Percentiles rank a stretch among this genome's conserved stretches.
These are phyloP conservation scores for Catagonus wagneri DNA, from an alignment of 2,113 vertebrate species.

Conservation along the genomic window DNA sequence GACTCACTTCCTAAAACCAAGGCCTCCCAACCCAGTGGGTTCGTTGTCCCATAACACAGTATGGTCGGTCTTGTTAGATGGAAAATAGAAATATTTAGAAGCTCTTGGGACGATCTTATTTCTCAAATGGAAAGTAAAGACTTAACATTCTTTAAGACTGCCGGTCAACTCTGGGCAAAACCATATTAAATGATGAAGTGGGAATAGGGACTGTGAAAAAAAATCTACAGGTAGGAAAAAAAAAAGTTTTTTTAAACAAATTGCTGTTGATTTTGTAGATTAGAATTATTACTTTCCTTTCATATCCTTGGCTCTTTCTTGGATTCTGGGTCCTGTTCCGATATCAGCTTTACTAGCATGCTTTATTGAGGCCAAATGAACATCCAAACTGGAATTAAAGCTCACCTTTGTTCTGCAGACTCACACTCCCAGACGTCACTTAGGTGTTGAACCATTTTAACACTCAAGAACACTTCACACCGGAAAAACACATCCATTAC, in stretches of 20 bases:
- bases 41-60: background rate
- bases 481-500: conserved; percentile 74
- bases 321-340: conserved; percentile 78
- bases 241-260: background rate
- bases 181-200: background rate
- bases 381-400: conserved; percentile 79
- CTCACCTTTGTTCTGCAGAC: conserved; percentile 74
- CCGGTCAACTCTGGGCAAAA: conserved; percentile 30
- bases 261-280: conserved; percentile 76
- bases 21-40: background rate
- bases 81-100: conserved; percentile 20
- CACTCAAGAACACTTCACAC: conserved; percentile 79
- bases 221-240: background rate
- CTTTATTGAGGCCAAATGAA: conserved; percentile 82
- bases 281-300: conserved; percentile 77
- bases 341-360: conserved; percentile 83
- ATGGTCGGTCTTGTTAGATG: background rate
- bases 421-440: conserved; percentile 59
- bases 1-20: background rate
- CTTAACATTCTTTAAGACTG: background rate
- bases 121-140: conserved; percentile 47
- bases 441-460: conserved; percentile 71
- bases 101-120: conserved; percentile 59
- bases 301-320: conserved; percentile 74
- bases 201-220: conserved; percentile 9